Conservation (phyloP, 2,797 vertebrate species). For the Schizopygopsis pylzovi region DNA sequence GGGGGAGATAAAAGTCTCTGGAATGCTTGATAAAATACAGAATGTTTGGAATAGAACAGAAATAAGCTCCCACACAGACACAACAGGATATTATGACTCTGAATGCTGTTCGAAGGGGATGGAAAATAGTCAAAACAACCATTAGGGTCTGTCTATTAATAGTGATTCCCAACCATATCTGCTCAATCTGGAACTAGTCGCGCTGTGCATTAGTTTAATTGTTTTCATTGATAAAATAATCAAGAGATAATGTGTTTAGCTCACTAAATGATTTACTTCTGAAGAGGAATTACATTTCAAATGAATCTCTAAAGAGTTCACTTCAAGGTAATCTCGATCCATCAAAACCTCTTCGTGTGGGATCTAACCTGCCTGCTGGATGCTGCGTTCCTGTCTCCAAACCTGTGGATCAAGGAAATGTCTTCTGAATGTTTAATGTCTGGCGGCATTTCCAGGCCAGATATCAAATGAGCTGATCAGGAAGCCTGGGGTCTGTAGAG, state of each 20-base stretch:
- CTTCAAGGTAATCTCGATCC: constrained; percentile 23
- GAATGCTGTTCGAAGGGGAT: constrained; percentile 18
- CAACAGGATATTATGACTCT: constrained; percentile 30
- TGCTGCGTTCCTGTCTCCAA: constrained; percentile 37
- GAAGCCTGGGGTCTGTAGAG: constrained; percentile 48
- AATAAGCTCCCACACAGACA: constrained; percentile 11
- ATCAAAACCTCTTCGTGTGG: constrained; percentile 4
- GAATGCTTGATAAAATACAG: constrained; percentile 35
- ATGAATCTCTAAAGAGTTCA: constrained; percentile 12
- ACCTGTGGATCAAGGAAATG: constrained; percentile 41
- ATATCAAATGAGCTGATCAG: constrained; percentile 56
- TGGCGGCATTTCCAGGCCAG: constrained; percentile 42
- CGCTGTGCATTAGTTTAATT: constrained; percentile 14
- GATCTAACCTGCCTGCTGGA: constrained; percentile 40
- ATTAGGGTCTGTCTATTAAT: constrained; percentile 30
- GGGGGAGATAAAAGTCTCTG: constrained; percentile 37
- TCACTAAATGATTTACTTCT: constrained; percentile 12
- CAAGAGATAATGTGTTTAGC: constrained; percentile 23
- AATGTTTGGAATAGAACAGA: constrained; percentile 27
- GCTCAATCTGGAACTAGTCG: constrained; percentile 11
- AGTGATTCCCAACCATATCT: constrained; percentile 14
- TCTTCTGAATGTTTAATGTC: constrained; percentile 58
- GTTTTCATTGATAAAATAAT: constrained; percentile 41
- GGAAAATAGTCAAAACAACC: constrained; percentile 25
- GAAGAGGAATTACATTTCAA: constrained; percentile 18